A percentile compares a stretch with the other conserved stretches of the same genome.
phyloP scores from a whole-genome alignment of 2,888 invertebrate genomes.

The Folsomia candida region DNA sequence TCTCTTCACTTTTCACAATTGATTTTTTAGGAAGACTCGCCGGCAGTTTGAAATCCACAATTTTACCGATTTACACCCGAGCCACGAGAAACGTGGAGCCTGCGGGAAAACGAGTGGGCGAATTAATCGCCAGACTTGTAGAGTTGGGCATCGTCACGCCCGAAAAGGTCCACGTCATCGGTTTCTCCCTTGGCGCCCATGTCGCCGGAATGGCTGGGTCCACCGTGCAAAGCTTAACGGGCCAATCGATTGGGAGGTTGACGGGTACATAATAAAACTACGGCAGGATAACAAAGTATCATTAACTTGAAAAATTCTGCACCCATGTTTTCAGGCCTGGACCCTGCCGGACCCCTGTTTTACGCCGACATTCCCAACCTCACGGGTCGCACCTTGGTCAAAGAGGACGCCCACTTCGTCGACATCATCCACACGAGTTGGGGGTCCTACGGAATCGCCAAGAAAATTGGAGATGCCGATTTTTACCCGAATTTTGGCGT shows the following conservation, averaged over 20 bases:
- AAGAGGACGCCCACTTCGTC: neutral
- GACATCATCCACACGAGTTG: constrained; percentile 15
- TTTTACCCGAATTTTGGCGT: neutral
- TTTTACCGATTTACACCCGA: neutral
- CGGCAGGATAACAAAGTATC: neutral
- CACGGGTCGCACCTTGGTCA: neutral
- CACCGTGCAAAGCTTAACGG: neutral
- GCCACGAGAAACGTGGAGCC: neutral
- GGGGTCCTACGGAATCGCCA: constrained; percentile 8
- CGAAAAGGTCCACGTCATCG: constrained; percentile 1
- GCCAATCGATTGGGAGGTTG: neutral
- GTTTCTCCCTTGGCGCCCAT: constrained; percentile 2
- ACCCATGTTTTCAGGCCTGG: neutral
- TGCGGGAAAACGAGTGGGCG: constrained; percentile 5
- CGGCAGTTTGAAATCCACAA: neutral
- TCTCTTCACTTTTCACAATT: too few relatives aligned
- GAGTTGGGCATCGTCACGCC: neutral
- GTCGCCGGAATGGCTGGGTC: constrained; percentile 3
- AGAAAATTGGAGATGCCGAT: constrained; percentile 6
- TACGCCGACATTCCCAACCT: neutral
- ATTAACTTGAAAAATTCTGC: neutral
- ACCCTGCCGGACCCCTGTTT: constrained; percentile 7
- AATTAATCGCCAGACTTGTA: neutral
- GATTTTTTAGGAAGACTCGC: constrained; percentile 1
- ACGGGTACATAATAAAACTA: neutral